Percentiles rank a stretch among this genome's conserved stretches.
phyloP scores from a whole-genome alignment of 2,113 vertebrate species.

The Eonycteris spelaea region DNA sequence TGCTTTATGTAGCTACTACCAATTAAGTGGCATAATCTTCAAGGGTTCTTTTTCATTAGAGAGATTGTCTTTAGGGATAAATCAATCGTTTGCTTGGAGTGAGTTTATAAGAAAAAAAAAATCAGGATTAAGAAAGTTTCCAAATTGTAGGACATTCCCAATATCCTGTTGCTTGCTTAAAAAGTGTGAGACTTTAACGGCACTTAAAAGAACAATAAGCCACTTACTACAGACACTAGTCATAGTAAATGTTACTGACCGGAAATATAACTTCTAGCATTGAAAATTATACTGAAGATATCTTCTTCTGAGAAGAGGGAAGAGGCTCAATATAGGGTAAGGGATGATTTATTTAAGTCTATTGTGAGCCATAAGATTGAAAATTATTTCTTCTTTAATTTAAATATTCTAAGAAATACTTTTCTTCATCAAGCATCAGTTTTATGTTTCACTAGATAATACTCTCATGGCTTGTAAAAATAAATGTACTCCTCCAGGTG shows the following conservation, averaged over 20 bases:
- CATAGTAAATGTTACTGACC: too few relatives aligned
- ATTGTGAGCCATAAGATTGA: background rate
- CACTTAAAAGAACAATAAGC: accelerated
- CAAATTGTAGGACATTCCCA: background rate
- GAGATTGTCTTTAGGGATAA: constrained; percentile 28
- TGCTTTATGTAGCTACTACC: background rate
- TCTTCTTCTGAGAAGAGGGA: background rate
- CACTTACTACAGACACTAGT: background rate
- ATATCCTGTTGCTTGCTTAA: background rate
- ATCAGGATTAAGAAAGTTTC: background rate
- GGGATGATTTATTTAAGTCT: background rate
- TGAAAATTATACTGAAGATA: background rate
- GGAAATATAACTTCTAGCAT: background rate
- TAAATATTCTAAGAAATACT: background rate
- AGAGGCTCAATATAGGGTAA: background rate
- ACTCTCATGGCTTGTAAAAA: background rate
- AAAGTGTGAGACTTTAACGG: background rate
- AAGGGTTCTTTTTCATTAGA: constrained; percentile 30
- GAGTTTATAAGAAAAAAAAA: background rate
- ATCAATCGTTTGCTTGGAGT: background rate
- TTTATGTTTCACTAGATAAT: background rate
- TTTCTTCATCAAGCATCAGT: background rate
- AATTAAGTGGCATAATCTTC: constrained; percentile 22
- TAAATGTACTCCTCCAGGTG: background rate
- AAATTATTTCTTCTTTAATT: background rate